Evolutionary conservation across 37 sponge, comb jelly and placozoan genomes (phyloP).

Genomic region (Diacarnus erythraeanus): DNA sequence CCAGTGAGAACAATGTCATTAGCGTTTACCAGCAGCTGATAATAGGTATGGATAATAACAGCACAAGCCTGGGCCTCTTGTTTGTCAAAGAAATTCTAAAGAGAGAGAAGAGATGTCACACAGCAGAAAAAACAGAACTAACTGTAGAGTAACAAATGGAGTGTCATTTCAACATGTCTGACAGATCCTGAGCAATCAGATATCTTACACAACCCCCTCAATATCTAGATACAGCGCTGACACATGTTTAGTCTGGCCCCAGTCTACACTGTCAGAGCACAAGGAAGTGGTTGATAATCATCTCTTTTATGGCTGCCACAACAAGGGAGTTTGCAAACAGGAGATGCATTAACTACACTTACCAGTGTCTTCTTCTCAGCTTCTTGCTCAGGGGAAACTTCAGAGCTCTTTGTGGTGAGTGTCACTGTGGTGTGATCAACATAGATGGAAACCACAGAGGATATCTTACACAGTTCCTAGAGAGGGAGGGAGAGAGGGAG

Average conservation of each 20-base stretch:
- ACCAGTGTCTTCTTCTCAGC: background rate
- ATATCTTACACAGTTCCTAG: background rate
- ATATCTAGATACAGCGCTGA: no score
- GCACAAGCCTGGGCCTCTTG: constrained; percentile 41
- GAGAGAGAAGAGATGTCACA: background rate
- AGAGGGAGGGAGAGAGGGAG: background rate
- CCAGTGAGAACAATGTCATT: constrained; percentile 28
- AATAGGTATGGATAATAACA: constrained; percentile 39
- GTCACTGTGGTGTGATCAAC: background rate
- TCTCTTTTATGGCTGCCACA: no score
- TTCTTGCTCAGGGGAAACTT: background rate
- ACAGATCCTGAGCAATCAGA: no score
- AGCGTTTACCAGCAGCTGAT: constrained; percentile 49
- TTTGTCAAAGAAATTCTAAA: constrained; percentile 9
- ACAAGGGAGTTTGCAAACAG: no score
- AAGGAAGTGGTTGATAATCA: no score
- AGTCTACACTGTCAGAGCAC: no score
- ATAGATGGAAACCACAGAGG: background rate
- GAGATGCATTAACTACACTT: background rate
- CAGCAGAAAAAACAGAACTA: background rate
- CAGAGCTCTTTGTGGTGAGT: background rate
- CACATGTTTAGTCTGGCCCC: no score
- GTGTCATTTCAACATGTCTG: no score
- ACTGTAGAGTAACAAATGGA: no score
- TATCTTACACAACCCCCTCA: no score